Conservation (phyloP, 2,888 invertebrate species). For the Formica aserva region DNA sequence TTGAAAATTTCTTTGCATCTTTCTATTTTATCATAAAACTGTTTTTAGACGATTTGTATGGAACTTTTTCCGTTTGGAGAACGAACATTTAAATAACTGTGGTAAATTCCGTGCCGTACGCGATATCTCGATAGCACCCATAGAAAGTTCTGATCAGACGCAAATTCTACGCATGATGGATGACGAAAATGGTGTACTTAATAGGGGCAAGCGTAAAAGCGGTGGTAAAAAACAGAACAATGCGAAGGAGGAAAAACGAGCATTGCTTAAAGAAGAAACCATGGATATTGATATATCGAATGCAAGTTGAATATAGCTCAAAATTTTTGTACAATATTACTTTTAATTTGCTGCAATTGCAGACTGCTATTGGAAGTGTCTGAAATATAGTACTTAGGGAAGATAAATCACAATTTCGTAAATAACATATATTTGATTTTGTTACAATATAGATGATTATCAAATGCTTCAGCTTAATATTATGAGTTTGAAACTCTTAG, state of each 20-base stretch:
- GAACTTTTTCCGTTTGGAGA: slow-evolving; percentile 99
- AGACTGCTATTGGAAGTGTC: slow-evolving; percentile 6
- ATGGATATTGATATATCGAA: slow-evolving; percentile 84
- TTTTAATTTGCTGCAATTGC: slow-evolving; percentile 41
- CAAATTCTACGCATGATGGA: slow-evolving; percentile 98
- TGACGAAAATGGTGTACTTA: slow-evolving; percentile 94
- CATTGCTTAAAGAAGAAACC: slow-evolving; percentile 85
- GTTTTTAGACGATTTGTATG: slow-evolving; percentile 95
- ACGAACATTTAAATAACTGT: slow-evolving; percentile 99
- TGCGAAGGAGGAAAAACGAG: slow-evolving; percentile 86
- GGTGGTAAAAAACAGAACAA: slow-evolving; percentile 83
- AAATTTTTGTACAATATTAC: slow-evolving; percentile 10
- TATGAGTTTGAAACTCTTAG: slow-evolving; percentile 36
- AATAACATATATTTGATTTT: slow-evolving; percentile 26
- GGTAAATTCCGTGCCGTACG: slow-evolving; percentile 99
- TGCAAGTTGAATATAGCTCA: slow-evolving; percentile 79
- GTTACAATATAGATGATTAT: slow-evolving; percentile 6
- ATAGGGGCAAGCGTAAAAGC: slow-evolving; percentile 88
- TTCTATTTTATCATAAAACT: slow-evolving; percentile 11
- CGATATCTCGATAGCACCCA: slow-evolving; percentile 98
- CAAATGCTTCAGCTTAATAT: slow-evolving; percentile 36
- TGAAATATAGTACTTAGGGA: neutral
- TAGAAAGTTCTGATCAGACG: slow-evolving; percentile 97
- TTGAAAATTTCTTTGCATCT: neutral
- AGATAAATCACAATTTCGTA: slow-evolving; percentile 33